Evolutionary conservation across 2,113 vertebrate species (phyloP).

Genomic region (Ciconia boyciana): DNA sequence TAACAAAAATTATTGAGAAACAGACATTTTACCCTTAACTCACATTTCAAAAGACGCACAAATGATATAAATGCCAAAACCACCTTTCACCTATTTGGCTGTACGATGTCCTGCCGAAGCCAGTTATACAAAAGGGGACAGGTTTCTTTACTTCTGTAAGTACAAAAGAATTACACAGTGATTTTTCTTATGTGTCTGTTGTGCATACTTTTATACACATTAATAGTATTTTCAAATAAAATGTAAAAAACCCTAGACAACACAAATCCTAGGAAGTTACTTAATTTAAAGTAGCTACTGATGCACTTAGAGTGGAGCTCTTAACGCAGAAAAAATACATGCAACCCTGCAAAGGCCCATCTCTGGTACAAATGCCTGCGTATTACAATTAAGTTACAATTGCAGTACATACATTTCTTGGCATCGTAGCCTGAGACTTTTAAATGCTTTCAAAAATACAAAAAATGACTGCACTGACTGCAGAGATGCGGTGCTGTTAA

Average conservation of each 20-base stretch:
- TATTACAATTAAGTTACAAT: neutral
- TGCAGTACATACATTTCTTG: neutral
- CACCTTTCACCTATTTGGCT: neutral
- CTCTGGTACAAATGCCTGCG: neutral
- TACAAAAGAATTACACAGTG: neutral
- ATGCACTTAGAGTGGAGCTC: neutral
- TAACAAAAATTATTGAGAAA: neutral
- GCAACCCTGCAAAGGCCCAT: neutral
- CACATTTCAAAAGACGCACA: neutral
- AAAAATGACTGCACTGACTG: neutral
- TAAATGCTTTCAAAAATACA: neutral
- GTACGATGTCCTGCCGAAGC: neutral
- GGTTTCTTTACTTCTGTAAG: neutral
- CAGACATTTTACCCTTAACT: neutral
- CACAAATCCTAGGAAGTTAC: neutral
- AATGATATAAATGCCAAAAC: neutral
- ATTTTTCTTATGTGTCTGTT: neutral
- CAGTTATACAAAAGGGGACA: neutral
- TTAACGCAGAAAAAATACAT: neutral
- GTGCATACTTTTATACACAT: neutral
- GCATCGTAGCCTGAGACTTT: neutral
- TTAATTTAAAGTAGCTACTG: neutral
- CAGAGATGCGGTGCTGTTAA: neutral
- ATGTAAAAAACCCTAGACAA: neutral
- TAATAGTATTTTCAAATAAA: neutral